A percentile compares a stretch with the other conserved stretches of the same genome.
phyloP scores from a whole-genome alignment of 1,140 invertebrate genomes.

The Magallana angulata region DNA sequence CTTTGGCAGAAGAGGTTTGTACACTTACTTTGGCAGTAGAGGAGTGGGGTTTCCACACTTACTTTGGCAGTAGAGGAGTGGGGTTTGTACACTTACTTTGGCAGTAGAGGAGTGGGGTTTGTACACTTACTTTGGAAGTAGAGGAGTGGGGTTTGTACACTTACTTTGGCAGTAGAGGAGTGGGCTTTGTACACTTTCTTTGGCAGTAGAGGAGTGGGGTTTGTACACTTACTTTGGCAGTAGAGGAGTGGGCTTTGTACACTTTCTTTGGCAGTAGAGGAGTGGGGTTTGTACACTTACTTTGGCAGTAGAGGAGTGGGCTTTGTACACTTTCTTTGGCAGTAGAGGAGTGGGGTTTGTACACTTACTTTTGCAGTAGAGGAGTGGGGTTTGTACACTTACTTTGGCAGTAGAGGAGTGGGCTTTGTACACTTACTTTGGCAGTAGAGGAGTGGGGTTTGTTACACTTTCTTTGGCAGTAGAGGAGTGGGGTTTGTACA shows the following conservation, averaged over 20 bases:
- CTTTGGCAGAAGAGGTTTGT: too few relatives aligned
- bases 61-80: too few relatives aligned
- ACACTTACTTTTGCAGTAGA: conserved; percentile 85
- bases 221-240: conserved; percentile 85
- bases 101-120: conserved; percentile 81
- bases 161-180: conserved; percentile 85
- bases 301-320: conserved; percentile 85
- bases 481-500: too few relatives aligned
- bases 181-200: too few relatives aligned
- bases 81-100: conserved; percentile 81
- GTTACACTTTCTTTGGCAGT: too few relatives aligned
- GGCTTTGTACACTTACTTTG: conserved; percentile 81
- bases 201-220: neutral
- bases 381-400: too few relatives aligned
- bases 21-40: conserved; percentile 85
- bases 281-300: conserved; percentile 54
- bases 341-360: neutral
- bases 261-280: too few relatives aligned
- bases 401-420: too few relatives aligned
- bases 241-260: conserved; percentile 60
- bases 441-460: conserved; percentile 81
- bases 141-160: neutral
- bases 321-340: too few relatives aligned
- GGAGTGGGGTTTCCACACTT: too few relatives aligned
- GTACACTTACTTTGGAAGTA: too few relatives aligned